Evolutionary conservation across 1,140 invertebrate genomes (phyloP).

Genomic region (Cheumatopsyche charites): DNA sequence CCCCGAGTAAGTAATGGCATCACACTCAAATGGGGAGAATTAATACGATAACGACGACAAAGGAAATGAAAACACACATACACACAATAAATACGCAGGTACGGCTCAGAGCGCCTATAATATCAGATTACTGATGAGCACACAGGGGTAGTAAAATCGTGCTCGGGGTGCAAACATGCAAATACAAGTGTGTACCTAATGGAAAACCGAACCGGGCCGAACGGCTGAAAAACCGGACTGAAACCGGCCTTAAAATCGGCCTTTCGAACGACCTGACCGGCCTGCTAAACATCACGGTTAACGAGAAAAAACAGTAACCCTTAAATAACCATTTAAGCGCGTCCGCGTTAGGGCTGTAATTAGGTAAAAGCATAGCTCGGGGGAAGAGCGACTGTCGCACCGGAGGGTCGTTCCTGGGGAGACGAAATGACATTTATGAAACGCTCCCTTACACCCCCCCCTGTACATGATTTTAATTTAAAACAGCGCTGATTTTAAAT

Average conservation of each 20-base stretch:
- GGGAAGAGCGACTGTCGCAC: neutral
- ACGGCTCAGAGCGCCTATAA: slow-evolving; percentile 9
- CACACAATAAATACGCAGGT: neutral
- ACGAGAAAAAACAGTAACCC: slow-evolving; percentile 26
- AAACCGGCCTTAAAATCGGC: neutral
- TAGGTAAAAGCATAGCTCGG: slow-evolving; percentile 34
- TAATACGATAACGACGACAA: neutral
- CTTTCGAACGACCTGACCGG: slow-evolving; percentile 3
- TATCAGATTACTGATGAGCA: slow-evolving; percentile 14
- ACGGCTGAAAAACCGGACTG: too few relatives aligned
- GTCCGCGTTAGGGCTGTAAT: slow-evolving; percentile 43
- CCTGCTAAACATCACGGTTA: neutral
- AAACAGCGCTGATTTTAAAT: slow-evolving; percentile 9
- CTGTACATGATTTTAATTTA: slow-evolving; percentile 2
- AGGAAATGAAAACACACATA: neutral
- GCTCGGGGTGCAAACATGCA: neutral
- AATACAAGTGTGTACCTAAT: slow-evolving; percentile 19
- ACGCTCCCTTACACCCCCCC: slow-evolving; percentile 5
- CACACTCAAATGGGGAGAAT: too few relatives aligned
- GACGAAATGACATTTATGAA: slow-evolving; percentile 11
- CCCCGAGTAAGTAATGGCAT: too few relatives aligned
- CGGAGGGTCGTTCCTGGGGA: neutral
- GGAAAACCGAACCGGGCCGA: neutral
- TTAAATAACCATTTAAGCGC: slow-evolving; percentile 46
- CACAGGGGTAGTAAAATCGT: slow-evolving; percentile 16